Evolutionary conservation across 2,888 invertebrate species (phyloP).

Genomic region (Napeogenes inachia): DNA sequence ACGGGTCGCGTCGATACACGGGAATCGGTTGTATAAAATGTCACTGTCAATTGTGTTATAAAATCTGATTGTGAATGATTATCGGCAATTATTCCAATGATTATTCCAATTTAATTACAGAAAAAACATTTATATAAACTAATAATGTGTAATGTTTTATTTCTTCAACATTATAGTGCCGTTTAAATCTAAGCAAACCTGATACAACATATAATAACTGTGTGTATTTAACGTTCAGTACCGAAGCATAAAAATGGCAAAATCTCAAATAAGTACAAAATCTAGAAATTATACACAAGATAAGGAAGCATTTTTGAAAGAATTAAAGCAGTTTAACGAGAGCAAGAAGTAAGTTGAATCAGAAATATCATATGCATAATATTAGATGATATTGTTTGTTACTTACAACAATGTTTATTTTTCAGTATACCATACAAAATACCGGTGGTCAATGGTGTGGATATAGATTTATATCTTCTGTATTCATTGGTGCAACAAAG

Average conservation of each 20-base stretch:
- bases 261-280: slow-evolving; percentile 71
- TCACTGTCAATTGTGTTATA: slow-evolving; percentile 33
- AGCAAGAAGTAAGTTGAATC: slow-evolving; percentile 87
- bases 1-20: slow-evolving; percentile 20
- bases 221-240: slow-evolving; percentile 21
- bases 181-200: slow-evolving; percentile 5
- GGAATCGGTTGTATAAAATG: slow-evolving; percentile 19
- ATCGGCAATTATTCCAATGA: slow-evolving; percentile 20
- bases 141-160: slow-evolving; percentile 11
- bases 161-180: slow-evolving; percentile 2
- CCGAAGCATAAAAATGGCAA: slow-evolving; percentile 57
- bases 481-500: slow-evolving; percentile 94
- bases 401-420: slow-evolving; percentile 39
- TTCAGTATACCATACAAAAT: slow-evolving; percentile 79
- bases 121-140: slow-evolving; percentile 13
- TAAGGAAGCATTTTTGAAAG: slow-evolving; percentile 87
- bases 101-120: slow-evolving; percentile 17
- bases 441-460: slow-evolving; percentile 90
- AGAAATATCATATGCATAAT: slow-evolving; percentile 8
- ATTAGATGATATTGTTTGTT: slow-evolving; percentile 24
- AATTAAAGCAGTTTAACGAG: slow-evolving; percentile 93
- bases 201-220: not conserved
- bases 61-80: slow-evolving; percentile 16
- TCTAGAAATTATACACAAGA: slow-evolving; percentile 86
- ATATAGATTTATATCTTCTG: slow-evolving; percentile 93